Base-by-base conservation (phyloP, 2,797 vertebrate species). In the Setipinna tenuifilis region DNA sequence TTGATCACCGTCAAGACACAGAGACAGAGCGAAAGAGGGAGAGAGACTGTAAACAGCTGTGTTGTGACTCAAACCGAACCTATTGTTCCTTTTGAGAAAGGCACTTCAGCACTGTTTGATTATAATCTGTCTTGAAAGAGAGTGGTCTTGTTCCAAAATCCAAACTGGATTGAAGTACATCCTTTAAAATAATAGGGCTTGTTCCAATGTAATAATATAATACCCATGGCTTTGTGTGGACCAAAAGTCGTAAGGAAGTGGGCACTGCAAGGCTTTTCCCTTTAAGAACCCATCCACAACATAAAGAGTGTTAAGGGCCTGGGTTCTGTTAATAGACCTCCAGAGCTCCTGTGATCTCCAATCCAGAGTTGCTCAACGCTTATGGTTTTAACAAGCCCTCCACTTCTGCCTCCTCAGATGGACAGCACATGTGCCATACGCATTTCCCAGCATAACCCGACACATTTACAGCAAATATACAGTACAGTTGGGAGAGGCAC, bases 311-410 rank as follows among this genome's bases (percentile, higher is more conserved):
- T 44, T 9, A 23, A 23, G 11, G 10, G n/a, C 61, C 61, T 44
- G 16, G 71, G 31, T 21, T 78, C 16, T 44, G 61, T 25, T 65
- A 65, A 23, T 25, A 35, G 83, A 10, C 9, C 25, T 9, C 23
- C 62, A 17, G 62, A 10, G 58, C 58, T 35, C 68, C 21, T 89
- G 85, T 90, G 84, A 89, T 75, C 61, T 75, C 31, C 31, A 44
- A 44, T 9, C 71, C 35, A 78, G 35, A 44, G 71, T 31, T 6
- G 71, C 31, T 78, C 31, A 75, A 71, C 57, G 75, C 46, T 41
- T 31, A 16, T 46, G 81, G 28, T 46, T 86, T 83, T 23, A 46
- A 46, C 57, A 61, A 50, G 21, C 86, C 71, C 11, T 41, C 82
- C 23, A 31, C 71, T 12, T 19, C 31, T 75, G 21, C 83, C 35